A percentile compares a stretch with the other conserved stretches of the same genome.
phyloP scores from a whole-genome alignment of 2,888 invertebrate species.

The Temnothorax ravouxi region DNA sequence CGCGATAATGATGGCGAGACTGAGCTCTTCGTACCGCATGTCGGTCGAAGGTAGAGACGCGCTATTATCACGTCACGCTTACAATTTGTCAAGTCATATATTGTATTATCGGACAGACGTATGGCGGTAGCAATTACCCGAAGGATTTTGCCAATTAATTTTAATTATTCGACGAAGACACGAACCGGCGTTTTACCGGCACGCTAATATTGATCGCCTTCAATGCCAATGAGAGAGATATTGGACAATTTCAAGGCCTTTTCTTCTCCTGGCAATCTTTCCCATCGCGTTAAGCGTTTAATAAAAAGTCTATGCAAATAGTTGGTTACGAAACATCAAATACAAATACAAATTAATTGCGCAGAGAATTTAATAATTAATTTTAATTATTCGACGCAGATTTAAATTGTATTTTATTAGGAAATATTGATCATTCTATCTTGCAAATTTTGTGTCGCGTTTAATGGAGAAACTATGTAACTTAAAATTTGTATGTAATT shows the following conservation, averaged over 20 bases:
- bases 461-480: background rate
- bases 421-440: background rate
- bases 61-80: slow-evolving; percentile 31
- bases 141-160: slow-evolving; percentile 19
- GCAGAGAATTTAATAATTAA: background rate
- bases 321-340: background rate
- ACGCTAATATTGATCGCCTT: background rate
- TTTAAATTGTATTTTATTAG: background rate
- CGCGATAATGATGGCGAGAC: slow-evolving; percentile 35
- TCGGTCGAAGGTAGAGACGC: slow-evolving; percentile 1
- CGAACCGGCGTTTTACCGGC: background rate
- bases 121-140: slow-evolving; percentile 4
- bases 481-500: background rate
- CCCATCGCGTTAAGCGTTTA: background rate
- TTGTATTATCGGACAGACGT: background rate
- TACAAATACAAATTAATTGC: background rate
- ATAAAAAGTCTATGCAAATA: background rate
- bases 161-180: slow-evolving; percentile 5
- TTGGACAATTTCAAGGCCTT: background rate
- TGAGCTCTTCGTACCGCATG: slow-evolving; percentile 7
- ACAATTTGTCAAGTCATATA: slow-evolving; percentile 28
- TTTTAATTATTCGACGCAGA: background rate
- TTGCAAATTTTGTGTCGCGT: background rate
- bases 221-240: background rate
- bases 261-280: background rate